Evolutionary conservation across 2,113 vertebrate species (phyloP).

Genomic region (Butorides virescens): DNA sequence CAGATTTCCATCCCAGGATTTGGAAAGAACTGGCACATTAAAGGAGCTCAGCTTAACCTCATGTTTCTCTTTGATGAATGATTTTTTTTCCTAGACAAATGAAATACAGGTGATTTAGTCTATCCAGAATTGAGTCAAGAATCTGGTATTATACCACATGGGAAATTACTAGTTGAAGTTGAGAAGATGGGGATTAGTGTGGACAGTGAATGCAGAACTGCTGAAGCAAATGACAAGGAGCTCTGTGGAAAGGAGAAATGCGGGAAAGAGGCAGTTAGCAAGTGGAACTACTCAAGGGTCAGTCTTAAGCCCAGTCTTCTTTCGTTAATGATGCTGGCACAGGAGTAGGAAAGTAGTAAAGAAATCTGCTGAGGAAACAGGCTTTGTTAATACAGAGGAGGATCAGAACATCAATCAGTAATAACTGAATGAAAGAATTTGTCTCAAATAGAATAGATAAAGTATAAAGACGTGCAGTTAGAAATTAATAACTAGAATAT

Average conservation of each 20-base stretch:
- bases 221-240: not conserved
- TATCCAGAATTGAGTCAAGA: not conserved
- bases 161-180: slow-evolving; percentile 28
- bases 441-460: not conserved
- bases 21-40: slow-evolving; percentile 51
- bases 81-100: slow-evolving; percentile 19
- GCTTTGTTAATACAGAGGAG: not conserved
- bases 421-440: not conserved
- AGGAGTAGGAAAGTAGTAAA: not conserved
- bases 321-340: not conserved
- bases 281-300: not conserved
- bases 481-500: slow-evolving; percentile 42
- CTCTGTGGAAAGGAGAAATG: not conserved
- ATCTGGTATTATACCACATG: slow-evolving; percentile 14
- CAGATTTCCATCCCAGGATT: slow-evolving; percentile 47
- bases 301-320: not conserved
- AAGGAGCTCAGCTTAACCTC: slow-evolving; percentile 43
- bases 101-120: slow-evolving; percentile 39
- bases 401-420: slow-evolving; percentile 22
- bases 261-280: not conserved
- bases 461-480: slow-evolving; percentile 11
- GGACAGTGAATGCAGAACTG: not conserved
- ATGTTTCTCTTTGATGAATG: slow-evolving; percentile 52
- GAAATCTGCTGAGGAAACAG: not conserved
- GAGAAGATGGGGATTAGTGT: slow-evolving; percentile 31